These are phyloP conservation scores for Phalera bucephala DNA, from an alignment of 2,888 invertebrate species.

Conservation along the genomic window DNA sequence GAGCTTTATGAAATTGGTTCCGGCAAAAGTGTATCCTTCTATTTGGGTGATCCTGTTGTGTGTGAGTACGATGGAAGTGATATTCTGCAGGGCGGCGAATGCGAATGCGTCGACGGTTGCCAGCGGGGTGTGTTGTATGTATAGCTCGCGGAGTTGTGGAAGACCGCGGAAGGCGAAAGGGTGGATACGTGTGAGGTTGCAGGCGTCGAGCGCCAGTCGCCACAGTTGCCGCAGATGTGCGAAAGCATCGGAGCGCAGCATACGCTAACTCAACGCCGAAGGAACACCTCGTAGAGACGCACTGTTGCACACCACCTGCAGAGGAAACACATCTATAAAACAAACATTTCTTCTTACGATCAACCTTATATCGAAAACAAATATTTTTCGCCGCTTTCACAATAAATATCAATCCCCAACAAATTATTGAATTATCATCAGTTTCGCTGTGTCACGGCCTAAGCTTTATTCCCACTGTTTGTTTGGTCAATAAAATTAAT, in stretches of 20 bases:
- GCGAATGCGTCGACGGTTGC: slow-evolving; percentile 91
- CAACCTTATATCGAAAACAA: slow-evolving; percentile 29
- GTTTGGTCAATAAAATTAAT: slow-evolving; percentile 70
- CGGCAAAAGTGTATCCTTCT: slow-evolving; percentile 92
- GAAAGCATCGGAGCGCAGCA: slow-evolving; percentile 92
- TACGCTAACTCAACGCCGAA: slow-evolving; percentile 88
- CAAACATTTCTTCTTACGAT: slow-evolving; percentile 17
- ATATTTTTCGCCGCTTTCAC: slow-evolving; percentile 21
- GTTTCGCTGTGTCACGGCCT: slow-evolving; percentile 48
- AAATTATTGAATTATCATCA: too few species aligned
- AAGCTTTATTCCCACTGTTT: slow-evolving; percentile 56
- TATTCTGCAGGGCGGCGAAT: slow-evolving; percentile 92
- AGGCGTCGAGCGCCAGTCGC: slow-evolving; percentile 93
- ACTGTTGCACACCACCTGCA: slow-evolving; percentile 94
- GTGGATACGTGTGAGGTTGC: slow-evolving; percentile 91
- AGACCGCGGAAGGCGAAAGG: slow-evolving; percentile 94
- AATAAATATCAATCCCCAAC: slow-evolving; percentile 32
- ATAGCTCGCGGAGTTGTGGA: slow-evolving; percentile 89
- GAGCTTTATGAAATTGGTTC: slow-evolving; percentile 91
- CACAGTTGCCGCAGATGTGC: slow-evolving; percentile 90
- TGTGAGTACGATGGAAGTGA: slow-evolving; percentile 87
- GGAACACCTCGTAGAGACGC: slow-evolving; percentile 92
- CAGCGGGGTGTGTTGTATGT: slow-evolving; percentile 94
- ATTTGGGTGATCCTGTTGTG: slow-evolving; percentile 88
- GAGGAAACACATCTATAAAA: not conserved